Evolutionary conservation across 2,797 vertebrate genomes (phyloP), one percentile per base, ranked within the genome.

Genomic region (Microtus obscurus): DNA sequence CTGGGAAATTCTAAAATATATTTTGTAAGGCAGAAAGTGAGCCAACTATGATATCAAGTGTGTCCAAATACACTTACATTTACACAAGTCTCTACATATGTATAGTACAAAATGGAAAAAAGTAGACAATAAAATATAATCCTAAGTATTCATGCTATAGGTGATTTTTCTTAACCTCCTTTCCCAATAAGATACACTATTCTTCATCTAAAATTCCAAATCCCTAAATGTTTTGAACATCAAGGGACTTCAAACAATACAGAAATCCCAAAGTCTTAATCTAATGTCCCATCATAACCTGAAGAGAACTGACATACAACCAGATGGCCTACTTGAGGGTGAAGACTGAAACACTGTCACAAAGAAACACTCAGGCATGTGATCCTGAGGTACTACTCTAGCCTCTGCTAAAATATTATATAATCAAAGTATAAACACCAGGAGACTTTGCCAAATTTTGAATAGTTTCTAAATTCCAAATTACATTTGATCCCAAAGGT

Each of bases 381-480:
- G 37, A 90, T 51, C 73, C 89, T 14, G 59, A 92, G 21, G 40
- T 93, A 40, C 76, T 85, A 19, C 17, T 74, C 48, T 3, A 96
- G 76, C 74, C 31, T 8, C 71, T 86, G 67, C 34, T 17, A 34
- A 56, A 91, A 16, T 93, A 40, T 95, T 87, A 89, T 13, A 45
- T 94, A 90, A 87, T 53, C 73, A 85, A 71, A 93, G 37, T 53
- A 85, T 9, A 91, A 12, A 93, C 2, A 86, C 43, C 63, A 80
- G 59, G 5, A 34, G 37, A 95, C 34, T 90, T 93, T 88, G 63
- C 63, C 88, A 91, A 96, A 87, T 91, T 91, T 87, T 95, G 59
- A 86, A 74, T 63, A 43, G 85, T 93, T 86, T 88, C 85, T 90
- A 82, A 89, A 94, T 89, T 95, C 65, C 88, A 95, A 96, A 95